Percentiles rank a stretch among this genome's conserved stretches.
phyloP scores from a whole-genome alignment of 1,140 invertebrate genomes.

The Diploscapter pachys region DNA sequence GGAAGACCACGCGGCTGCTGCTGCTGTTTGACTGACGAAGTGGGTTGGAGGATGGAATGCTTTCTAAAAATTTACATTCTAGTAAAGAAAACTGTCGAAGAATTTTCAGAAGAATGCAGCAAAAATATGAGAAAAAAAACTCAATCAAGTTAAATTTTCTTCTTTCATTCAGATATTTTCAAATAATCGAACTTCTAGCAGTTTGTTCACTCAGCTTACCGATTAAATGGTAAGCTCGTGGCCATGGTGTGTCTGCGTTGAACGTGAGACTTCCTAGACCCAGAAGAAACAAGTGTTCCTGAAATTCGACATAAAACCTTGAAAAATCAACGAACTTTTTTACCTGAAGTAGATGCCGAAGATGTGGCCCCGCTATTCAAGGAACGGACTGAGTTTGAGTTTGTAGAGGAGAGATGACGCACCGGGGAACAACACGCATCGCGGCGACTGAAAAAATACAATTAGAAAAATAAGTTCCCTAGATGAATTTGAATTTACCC shows the following conservation, averaged over 20 bases:
- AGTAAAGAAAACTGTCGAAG: neutral
- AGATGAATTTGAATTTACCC: neutral
- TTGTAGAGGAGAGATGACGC: conserved; percentile 15
- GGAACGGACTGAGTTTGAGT: neutral
- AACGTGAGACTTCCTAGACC: neutral
- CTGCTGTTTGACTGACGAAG: neutral
- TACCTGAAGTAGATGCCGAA: neutral
- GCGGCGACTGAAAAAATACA: conserved; percentile 30
- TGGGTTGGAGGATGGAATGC: conserved; percentile 3
- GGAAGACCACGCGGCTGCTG: neutral
- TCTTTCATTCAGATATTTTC: no score
- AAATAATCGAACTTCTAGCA: no score
- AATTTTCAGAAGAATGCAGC: no score
- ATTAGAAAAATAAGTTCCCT: no score
- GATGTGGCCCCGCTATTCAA: neutral
- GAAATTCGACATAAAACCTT: no score
- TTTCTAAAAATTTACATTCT: neutral
- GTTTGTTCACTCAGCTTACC: neutral
- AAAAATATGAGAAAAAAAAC: no score
- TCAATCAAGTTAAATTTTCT: no score
- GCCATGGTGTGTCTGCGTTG: neutral
- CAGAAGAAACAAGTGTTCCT: conserved; percentile 7
- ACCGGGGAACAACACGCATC: conserved; percentile 44
- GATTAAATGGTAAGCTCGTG: neutral
- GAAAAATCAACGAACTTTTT: neutral